Evolutionary conservation across 2,797 vertebrate species (phyloP), one percentile per base, ranked within the genome.

Genomic region (Micropoecilia bifurca): DNA sequence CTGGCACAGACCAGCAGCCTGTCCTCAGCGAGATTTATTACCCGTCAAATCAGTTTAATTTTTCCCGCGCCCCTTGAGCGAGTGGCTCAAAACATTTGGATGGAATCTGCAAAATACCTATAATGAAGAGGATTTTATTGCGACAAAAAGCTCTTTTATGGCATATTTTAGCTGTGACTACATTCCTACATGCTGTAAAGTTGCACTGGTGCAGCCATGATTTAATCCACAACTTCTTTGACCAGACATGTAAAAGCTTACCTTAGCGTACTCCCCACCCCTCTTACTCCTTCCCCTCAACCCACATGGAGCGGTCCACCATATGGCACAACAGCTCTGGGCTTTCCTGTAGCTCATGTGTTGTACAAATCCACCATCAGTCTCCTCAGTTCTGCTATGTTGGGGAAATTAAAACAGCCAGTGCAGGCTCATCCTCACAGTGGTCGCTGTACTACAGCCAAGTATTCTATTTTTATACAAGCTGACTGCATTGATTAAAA

Each of bases 321-420:
- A 95, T 95, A 96, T 96, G 94, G 95, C 91, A 82, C 89, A 86
- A 93, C 85, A 89, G 93, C 94, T 93, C 87, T 71, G 39, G 93
- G 94, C 93, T 87, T 87, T 90, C 86, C 81, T 88, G 89, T 89
- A 85, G 87, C 89, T 91, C 76, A 80, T 92, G 89, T 91, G 86
- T 89, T 71, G 80, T 83, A 90, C 88, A 89, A 93, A 93, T 95
- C 87, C 84, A 93, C 90, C 90, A 86, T 86, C 83, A 76, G 92
- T 88, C 91, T 93, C 90, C 80, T 76, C 66, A 30, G 84, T 73
- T 88, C 88, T 91, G 90, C 89, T 73, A 36, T 50, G 76, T 88
- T 33, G 43, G n/a, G 68, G 75, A 82, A 85, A 69, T 45, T 69
- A 69, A 69, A 87, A 85, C 78, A 78, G 59, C 61, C 74, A 72